Evolutionary conservation across 2,113 vertebrate species (phyloP).

Genomic region (Pica pica): DNA sequence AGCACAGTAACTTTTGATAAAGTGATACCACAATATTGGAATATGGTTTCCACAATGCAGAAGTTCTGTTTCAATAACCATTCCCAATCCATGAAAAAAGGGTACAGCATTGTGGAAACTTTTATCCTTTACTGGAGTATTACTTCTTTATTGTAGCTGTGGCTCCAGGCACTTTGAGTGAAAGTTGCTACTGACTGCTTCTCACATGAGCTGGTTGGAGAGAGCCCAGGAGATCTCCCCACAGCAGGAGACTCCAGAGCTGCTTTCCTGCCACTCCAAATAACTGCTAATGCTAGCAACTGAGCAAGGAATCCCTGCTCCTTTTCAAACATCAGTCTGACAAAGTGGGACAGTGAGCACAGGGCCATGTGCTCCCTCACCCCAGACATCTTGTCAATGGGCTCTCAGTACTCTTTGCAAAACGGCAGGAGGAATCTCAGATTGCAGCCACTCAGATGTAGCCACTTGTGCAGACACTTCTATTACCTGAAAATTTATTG

Average conservation of each 20-base stretch:
- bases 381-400: not conserved
- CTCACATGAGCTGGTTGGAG: not conserved
- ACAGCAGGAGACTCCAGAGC: not conserved
- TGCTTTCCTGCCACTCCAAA: not conserved
- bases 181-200: not conserved
- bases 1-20: not conserved
- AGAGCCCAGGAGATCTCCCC: not conserved
- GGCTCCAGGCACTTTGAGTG: not conserved
- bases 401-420: slow-evolving; percentile 10
- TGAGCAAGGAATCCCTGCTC: slow-evolving; percentile 8
- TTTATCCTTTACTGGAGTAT: not conserved
- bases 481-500: slow-evolving; percentile 35
- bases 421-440: slow-evolving; percentile 28
- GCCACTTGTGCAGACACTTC: slow-evolving; percentile 25
- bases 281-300: not conserved
- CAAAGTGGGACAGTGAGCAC: not conserved
- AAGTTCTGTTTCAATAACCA: not conserved
- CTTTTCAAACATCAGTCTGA: slow-evolving; percentile 23
- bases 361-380: not conserved
- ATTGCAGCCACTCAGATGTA: slow-evolving; percentile 5
- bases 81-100: not conserved
- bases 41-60: not conserved
- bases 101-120: not conserved
- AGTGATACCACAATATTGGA: not conserved
- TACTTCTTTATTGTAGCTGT: not conserved